Conservation (phyloP, 2,888 invertebrate genomes). For the Conops quadrifasciatus region DNA sequence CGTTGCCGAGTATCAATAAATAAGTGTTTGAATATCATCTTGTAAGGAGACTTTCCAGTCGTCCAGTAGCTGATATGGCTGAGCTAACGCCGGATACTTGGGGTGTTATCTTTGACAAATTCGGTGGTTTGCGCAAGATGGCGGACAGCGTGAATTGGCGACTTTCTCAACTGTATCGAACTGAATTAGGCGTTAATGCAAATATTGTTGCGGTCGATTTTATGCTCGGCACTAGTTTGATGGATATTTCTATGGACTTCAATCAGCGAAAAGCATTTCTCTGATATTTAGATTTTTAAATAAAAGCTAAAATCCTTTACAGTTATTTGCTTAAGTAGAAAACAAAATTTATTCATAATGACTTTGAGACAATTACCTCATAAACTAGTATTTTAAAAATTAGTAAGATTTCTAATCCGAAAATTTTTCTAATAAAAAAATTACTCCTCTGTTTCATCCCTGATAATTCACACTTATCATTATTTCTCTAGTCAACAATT, state of each 20-base stretch:
- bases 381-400: too few relatives aligned
- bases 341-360: too few relatives aligned
- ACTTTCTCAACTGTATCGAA: constrained; percentile 69
- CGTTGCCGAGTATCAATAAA: constrained; percentile 49
- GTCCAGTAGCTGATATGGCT: constrained; percentile 73
- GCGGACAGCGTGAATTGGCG: constrained; percentile 72
- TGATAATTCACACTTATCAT: too few relatives aligned
- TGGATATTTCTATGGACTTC: constrained; percentile 65
- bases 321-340: too few relatives aligned
- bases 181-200: constrained; percentile 67
- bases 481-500: too few relatives aligned
- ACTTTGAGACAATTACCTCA: too few relatives aligned
- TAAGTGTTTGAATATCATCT: constrained; percentile 51
- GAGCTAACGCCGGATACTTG: constrained; percentile 72
- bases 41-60: constrained; percentile 55
- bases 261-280: constrained; percentile 54
- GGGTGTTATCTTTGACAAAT: constrained; percentile 69
- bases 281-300: too few relatives aligned
- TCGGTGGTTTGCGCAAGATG: constrained; percentile 71
- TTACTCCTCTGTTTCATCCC: too few relatives aligned
- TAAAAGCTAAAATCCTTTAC: too few relatives aligned
- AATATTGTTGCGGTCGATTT: constrained; percentile 74
- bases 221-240: constrained; percentile 70
- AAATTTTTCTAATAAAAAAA: too few relatives aligned
- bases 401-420: too few relatives aligned